A percentile compares a stretch with the other conserved stretches of the same genome.
Evolutionary conservation across 2,113 vertebrate species (phyloP).

Genomic region (Heliornis fulica): DNA sequence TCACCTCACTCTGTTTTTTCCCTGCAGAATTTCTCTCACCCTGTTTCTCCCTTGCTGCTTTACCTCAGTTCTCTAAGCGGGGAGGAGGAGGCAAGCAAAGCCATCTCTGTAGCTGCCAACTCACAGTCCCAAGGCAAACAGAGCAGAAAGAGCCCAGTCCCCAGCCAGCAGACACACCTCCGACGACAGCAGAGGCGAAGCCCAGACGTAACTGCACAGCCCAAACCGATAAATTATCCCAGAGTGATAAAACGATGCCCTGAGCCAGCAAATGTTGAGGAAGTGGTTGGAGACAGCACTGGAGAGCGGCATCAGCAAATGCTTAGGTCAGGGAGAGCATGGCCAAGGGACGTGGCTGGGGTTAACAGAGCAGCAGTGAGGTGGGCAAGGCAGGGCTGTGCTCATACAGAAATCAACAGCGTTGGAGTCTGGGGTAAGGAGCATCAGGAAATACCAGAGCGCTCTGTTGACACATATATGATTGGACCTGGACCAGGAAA

Average conservation of each 20-base stretch:
- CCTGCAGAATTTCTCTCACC: background rate
- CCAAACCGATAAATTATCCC: constrained; percentile 7
- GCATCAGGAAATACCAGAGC: background rate
- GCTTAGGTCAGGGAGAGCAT: background rate
- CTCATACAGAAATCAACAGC: background rate
- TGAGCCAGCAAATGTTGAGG: constrained; percentile 47
- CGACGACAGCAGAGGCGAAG: background rate
- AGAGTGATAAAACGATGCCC: background rate
- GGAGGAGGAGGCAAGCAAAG: background rate
- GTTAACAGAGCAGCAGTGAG: background rate
- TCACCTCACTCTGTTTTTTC: background rate
- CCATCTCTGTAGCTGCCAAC: background rate
- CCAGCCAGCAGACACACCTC: background rate
- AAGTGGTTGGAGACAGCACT: background rate
- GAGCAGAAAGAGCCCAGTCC: background rate
- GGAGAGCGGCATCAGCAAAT: background rate
- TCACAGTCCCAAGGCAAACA: rapidly evolving
- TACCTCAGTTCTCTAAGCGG: background rate
- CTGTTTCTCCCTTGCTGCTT: background rate
- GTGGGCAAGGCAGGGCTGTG: rapidly evolving
- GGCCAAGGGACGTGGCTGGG: background rate
- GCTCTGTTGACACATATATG: background rate
- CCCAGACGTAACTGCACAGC: background rate
- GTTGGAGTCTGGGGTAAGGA: background rate
- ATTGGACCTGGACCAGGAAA: background rate